Evolutionary conservation across 2,113 vertebrate species (phyloP).

Genomic region (Megalops atlanticus): DNA sequence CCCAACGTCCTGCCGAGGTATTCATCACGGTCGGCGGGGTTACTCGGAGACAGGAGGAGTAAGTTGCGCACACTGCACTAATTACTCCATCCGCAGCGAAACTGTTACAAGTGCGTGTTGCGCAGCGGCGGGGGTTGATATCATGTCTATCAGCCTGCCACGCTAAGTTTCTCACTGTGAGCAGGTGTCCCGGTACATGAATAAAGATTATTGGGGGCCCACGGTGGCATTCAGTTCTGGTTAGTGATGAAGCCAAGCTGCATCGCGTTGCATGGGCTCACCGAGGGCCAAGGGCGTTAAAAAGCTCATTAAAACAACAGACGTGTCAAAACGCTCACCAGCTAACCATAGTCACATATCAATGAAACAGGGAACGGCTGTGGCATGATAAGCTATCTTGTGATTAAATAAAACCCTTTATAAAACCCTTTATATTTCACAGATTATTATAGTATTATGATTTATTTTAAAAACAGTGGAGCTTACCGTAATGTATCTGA

Average conservation of each 20-base stretch:
- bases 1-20: background rate
- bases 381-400: too few species aligned
- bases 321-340: too few species aligned
- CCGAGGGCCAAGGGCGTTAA: too few species aligned
- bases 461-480: too few species aligned
- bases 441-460: too few species aligned
- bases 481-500: too few species aligned
- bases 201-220: background rate
- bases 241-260: background rate
- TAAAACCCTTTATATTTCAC: too few species aligned
- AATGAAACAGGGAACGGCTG: too few species aligned
- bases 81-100: background rate
- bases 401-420: too few species aligned
- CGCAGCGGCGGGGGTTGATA: background rate
- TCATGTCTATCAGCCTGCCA: background rate
- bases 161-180: background rate
- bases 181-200: background rate
- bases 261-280: too few species aligned
- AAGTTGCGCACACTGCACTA: background rate
- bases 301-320: too few species aligned
- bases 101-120: background rate
- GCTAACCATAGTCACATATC: too few species aligned
- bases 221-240: background rate
- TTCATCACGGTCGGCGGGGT: background rate
- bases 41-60: background rate